Conservation (phyloP, 2,113 vertebrate genomes). For the Ibidorhyncha struthersii region DNA sequence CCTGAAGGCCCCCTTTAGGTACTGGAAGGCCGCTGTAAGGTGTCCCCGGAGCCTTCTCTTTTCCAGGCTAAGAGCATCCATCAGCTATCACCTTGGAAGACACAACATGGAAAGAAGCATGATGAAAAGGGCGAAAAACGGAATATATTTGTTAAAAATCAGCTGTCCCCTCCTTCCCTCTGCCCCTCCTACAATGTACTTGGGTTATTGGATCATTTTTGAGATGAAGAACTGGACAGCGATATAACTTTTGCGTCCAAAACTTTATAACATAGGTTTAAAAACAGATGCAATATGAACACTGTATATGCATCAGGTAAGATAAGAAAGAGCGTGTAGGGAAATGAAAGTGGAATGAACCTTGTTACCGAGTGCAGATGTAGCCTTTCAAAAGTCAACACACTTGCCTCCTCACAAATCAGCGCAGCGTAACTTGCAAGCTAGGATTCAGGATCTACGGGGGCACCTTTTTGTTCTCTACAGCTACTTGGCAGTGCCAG, state of each 20-base stretch:
- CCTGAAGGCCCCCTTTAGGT: too few relatives aligned
- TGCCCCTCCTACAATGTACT: too few relatives aligned
- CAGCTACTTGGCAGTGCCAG: not conserved
- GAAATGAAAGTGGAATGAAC: not conserved
- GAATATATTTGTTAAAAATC: not conserved
- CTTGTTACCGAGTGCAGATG: not conserved
- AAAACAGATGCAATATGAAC: not conserved
- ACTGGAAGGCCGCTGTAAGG: too few relatives aligned
- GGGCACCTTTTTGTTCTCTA: not conserved
- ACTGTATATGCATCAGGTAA: not conserved
- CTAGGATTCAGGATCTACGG: not conserved
- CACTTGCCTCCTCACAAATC: not conserved
- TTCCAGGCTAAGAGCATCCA: not conserved
- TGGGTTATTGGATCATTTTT: not conserved
- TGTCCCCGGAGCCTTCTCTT: too few relatives aligned
- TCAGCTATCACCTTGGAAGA: not conserved
- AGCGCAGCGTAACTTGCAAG: not conserved
- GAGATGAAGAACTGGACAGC: not conserved
- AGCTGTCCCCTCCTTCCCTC: too few relatives aligned
- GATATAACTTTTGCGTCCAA: not conserved
- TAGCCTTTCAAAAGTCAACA: not conserved
- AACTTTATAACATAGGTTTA: not conserved
- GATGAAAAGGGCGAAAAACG: not conserved
- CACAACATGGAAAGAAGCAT: not conserved
- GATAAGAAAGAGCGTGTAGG: fast-evolving